Evolutionary conservation across 1,140 invertebrate genomes (phyloP).

Genomic region (Drosophila mojavensis): DNA sequence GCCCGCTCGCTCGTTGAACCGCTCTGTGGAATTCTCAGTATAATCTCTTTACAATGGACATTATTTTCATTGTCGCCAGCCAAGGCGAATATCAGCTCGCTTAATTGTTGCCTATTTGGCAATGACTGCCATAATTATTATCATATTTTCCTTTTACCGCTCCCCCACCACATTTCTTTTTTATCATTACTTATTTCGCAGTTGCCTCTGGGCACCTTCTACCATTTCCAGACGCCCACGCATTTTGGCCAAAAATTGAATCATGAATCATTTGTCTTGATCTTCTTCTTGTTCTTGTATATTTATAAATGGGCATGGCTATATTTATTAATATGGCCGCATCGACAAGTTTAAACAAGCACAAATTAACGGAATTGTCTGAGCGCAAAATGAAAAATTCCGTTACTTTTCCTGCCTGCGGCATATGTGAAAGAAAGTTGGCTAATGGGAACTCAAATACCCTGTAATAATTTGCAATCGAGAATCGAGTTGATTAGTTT

Average conservation of each 20-base stretch:
- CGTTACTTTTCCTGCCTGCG: not conserved
- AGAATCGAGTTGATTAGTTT: not conserved
- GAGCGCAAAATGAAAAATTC: conserved; percentile 15
- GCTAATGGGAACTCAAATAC: not conserved
- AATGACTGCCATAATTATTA: conserved; percentile 17
- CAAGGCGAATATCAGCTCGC: conserved; percentile 20
- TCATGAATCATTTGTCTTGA: conserved; percentile 34
- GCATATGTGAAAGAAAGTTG: not conserved
- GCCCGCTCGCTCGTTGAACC: conserved; percentile 4
- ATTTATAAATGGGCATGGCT: conserved; percentile 37
- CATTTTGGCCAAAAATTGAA: conserved; percentile 11
- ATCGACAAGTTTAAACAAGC: conserved; percentile 21
- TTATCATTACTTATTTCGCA: conserved; percentile 32
- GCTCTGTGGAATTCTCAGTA: conserved; percentile 17
- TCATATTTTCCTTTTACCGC: not conserved
- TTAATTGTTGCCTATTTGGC: conserved; percentile 26
- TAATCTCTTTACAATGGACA: conserved; percentile 39
- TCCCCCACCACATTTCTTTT: not conserved
- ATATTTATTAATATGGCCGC: conserved; percentile 30
- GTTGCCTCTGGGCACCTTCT: conserved; percentile 5
- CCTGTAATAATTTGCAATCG: not conserved
- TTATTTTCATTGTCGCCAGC: conserved; percentile 32
- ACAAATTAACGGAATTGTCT: conserved; percentile 9
- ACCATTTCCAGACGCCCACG: conserved; percentile 35
- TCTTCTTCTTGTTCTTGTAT: conserved; percentile 4